phyloP scores from a whole-genome alignment of 1,140 invertebrate genomes.

The Samia ricini region DNA sequence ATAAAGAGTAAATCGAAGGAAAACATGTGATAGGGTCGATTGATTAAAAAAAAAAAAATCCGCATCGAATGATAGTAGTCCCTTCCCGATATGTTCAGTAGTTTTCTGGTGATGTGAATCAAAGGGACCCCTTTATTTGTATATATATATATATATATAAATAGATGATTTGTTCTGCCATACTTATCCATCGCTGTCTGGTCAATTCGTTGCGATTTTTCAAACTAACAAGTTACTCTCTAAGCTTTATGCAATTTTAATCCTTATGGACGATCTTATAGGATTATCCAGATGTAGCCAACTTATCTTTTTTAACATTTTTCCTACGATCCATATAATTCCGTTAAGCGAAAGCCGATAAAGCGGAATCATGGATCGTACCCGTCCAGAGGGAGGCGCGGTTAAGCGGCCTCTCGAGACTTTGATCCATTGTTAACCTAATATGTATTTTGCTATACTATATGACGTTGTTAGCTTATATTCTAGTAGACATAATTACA shows the following conservation, averaged over 20 bases:
- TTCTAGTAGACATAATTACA: no score
- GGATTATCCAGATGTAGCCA: not conserved
- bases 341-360: constrained; percentile 5
- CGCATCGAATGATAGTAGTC: no score
- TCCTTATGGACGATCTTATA: not conserved
- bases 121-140: no score
- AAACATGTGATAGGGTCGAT: no score
- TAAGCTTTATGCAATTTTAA: not conserved
- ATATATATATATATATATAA: no score
- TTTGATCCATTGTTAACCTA: not conserved
- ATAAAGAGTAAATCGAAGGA: no score
- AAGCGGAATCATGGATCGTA: not conserved
- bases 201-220: no score
- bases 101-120: no score
- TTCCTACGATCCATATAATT: not conserved
- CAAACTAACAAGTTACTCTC: not conserved
- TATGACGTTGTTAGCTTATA: not conserved
- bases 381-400: not conserved
- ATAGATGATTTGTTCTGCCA: no score
- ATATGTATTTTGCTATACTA: not conserved
- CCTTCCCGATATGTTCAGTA: no score
- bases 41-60: no score
- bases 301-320: constrained; percentile 1
- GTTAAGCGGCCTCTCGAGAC: not conserved
- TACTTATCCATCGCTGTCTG: no score